phyloP scores from a whole-genome alignment of 2,888 invertebrate genomes.

The Acronicta aceris region DNA sequence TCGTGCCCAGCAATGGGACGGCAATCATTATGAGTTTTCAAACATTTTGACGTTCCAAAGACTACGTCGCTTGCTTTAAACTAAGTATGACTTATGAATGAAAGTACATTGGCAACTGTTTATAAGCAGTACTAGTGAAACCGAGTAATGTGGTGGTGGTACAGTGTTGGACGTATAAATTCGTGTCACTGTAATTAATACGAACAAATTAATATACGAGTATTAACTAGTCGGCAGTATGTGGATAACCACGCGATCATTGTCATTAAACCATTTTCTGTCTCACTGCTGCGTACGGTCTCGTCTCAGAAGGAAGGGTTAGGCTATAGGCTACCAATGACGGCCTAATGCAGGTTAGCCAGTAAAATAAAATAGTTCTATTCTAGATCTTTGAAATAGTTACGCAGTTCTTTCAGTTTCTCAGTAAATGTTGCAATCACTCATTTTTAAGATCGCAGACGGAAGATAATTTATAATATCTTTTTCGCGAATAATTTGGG shows the following conservation, averaged over 20 bases:
- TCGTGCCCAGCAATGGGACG: too few relatives aligned
- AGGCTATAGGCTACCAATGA: too few relatives aligned
- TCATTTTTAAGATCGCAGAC: not conserved
- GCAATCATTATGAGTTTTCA: too few relatives aligned
- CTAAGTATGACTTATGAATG: not conserved
- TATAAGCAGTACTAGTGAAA: conserved; percentile 18
- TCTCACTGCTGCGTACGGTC: too few relatives aligned
- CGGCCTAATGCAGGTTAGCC: too few relatives aligned
- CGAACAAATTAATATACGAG: not conserved
- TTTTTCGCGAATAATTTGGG: not conserved
- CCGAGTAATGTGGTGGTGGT: conserved; percentile 1
- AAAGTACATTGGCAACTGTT: not conserved
- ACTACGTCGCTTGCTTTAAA: not conserved
- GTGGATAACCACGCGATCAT: too few relatives aligned
- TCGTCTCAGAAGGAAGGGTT: too few relatives aligned
- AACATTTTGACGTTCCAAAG: too few relatives aligned
- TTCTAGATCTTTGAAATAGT: too few relatives aligned
- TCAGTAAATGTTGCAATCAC: not conserved
- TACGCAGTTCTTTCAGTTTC: not conserved
- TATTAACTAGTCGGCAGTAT: too few relatives aligned
- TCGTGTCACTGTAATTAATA: conserved; percentile 9
- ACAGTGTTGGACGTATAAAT: conserved; percentile 1
- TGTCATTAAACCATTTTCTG: too few relatives aligned
- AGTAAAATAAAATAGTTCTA: too few relatives aligned
- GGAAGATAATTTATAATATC: not conserved